Conservation (phyloP, 2,888 invertebrate genomes). For the Oligia strigilis region DNA sequence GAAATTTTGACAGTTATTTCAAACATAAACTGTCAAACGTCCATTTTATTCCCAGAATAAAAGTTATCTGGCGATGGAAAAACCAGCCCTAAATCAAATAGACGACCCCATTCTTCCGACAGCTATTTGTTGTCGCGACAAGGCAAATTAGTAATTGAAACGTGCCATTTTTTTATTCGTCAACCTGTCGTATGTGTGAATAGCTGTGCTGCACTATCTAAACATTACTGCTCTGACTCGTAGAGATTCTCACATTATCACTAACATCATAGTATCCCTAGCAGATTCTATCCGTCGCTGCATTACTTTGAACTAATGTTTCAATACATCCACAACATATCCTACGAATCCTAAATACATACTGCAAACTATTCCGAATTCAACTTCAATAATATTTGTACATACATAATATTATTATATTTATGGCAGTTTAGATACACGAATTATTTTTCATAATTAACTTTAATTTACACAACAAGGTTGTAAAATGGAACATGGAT, state of each 20-base stretch:
- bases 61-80: too few species aligned
- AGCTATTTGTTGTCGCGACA: background rate
- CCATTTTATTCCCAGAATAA: too few species aligned
- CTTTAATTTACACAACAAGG: slow-evolving; percentile 25
- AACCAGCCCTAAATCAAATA: background rate
- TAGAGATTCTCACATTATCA: slow-evolving; percentile 27
- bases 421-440: slow-evolving; percentile 54
- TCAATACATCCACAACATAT: slow-evolving; percentile 20
- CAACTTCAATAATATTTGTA: slow-evolving; percentile 40
- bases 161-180: background rate
- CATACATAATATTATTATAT: slow-evolving; percentile 20
- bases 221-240: background rate
- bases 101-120: background rate
- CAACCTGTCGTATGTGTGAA: background rate
- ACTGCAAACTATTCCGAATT: slow-evolving; percentile 26
- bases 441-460: slow-evolving; percentile 22
- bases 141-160: background rate
- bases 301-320: slow-evolving; percentile 18
- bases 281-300: slow-evolving; percentile 20
- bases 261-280: slow-evolving; percentile 28
- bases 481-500: slow-evolving; percentile 22
- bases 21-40: too few species aligned
- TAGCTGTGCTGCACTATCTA: slow-evolving; percentile 1
- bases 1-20: too few species aligned
- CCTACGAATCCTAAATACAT: slow-evolving; percentile 39